Base-by-base conservation (phyloP, 2,113 vertebrate species). In the Coptodon rendalli region DNA sequence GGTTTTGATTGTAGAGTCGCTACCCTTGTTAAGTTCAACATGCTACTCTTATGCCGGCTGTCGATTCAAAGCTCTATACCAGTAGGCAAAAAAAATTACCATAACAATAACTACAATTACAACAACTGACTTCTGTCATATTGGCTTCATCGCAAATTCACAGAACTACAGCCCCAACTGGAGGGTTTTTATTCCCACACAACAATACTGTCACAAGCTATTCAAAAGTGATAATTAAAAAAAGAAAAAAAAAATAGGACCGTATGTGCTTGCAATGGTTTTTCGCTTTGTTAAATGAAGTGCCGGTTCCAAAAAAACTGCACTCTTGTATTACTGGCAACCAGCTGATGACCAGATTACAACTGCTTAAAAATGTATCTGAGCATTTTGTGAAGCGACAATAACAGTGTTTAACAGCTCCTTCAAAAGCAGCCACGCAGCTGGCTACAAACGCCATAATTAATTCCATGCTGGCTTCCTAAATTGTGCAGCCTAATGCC, bases 401-500 rank as follows among this genome's bases (percentile, higher is more conserved):
- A 88, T 79, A 92, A 92, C 68, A 13, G 17, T 68, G 84, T 89
- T 87, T 90, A 90, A 89, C 86, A 85, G 88, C 87, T 89, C 52
- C 89, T 87, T 88, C 82, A 94, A 80, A 84, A 54, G 79, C 83
- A 34, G 22, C 81, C 83, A 79, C 78, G 11, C 82, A 90, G 89
- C 91, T 84, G 88, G 84, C 84, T 91, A 81, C 86, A 89, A 90
- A 92, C 19, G 68, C 91, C 89, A 82, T 83, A 90, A 87, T 89
- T 93, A 89, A 93, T 92, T 92, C 89, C 57, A 89, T 14, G 78
- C 90, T 86, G 87, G 73, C 54, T 90, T 81, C 78, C 40, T 38
- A 87, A 89, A 95, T 82, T 82, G 91, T 61, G 79, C 78, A 54
- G 85, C 66, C 73, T 86, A 84, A 86, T 89, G 61, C 79, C 80